Base-by-base conservation (phyloP, 2,113 vertebrate species). In the Oophaga pumilio region DNA sequence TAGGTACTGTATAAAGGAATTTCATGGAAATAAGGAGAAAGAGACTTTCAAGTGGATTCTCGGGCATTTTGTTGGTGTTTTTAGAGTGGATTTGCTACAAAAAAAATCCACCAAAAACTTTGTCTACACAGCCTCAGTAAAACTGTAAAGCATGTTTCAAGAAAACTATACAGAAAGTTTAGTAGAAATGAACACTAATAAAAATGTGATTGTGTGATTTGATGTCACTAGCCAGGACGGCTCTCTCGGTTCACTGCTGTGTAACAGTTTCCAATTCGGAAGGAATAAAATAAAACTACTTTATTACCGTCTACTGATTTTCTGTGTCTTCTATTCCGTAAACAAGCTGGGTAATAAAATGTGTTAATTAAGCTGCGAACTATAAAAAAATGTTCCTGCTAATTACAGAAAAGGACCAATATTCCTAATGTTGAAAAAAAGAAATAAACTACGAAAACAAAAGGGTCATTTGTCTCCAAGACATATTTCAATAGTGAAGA, bases 321-420 rank as follows among this genome's bases (percentile, higher is more conserved):
- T 28, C 4, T 69, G 2, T 68, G 50, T 26, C 18, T 66, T 68
- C 11, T 69, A 14, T 53, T 69, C 49, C n/a, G 62, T 15, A 68
- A 83, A 83, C 24, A 26, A 52, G 13, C 13, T 83, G 8, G 66
- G 43, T 53, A 13, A 68, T 68, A 82, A 82, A 82, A 50, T 11
- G 59, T 10, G 33, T 17, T 66, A 68, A 83, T 83, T 83, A 69
- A 83, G 33, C 43, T 26, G 28, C 22, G 20, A 52, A 9, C 26
- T 69, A 50, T 26, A 52, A 83, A 66, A 66, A 20, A 68, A 15
- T 53, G 7, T 69, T 15, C 62, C n/a, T 10, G 18, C 22, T 83
- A 53, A 80, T 69, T 83, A 52, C 62, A 24, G 64, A 83, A 52
- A 83, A 68, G 33, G 15, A 50, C 3, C 80, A 66, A 68, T 49